A percentile compares a stretch with the other conserved stretches of the same genome.
phyloP scores from a whole-genome alignment of 35 echinoderm and acorn worm genomes.

The Lytechinus variegatus region DNA sequence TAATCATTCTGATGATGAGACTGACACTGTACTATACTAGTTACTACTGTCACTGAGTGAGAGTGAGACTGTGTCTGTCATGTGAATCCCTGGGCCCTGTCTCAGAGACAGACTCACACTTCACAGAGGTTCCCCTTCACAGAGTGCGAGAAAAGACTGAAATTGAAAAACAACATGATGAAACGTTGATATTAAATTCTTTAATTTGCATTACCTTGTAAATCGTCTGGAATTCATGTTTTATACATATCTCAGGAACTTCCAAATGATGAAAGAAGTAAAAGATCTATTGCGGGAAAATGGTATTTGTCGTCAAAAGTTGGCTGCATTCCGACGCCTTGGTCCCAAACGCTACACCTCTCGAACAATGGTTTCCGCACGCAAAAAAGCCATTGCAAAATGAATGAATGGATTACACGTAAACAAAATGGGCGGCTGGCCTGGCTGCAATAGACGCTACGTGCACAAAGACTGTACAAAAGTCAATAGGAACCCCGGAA shows the following conservation, averaged over 20 bases:
- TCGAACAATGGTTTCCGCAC: background rate
- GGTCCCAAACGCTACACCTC: background rate
- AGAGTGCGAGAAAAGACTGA: no score
- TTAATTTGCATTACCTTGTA: background rate
- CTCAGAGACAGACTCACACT: no score
- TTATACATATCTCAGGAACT: background rate
- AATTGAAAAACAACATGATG: no score
- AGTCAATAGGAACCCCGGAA: constrained; percentile 17
- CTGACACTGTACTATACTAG: no score
- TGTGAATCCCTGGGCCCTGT: no score
- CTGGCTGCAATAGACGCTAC: background rate
- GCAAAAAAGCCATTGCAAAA: background rate
- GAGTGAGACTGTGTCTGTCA: no score
- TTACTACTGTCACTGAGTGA: no score
- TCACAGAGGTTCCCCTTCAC: no score
- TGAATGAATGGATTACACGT: background rate
- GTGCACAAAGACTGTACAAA: constrained; percentile 1
- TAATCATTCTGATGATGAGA: no score
- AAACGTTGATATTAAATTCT: no score
- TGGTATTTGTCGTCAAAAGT: background rate
- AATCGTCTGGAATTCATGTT: background rate
- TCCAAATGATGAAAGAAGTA: background rate
- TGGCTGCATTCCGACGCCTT: background rate
- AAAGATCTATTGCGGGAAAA: background rate
- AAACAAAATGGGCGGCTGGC: constrained; percentile 15